Conservation (phyloP, 2,797 vertebrate genomes). For the Diplodus sargus region DNA sequence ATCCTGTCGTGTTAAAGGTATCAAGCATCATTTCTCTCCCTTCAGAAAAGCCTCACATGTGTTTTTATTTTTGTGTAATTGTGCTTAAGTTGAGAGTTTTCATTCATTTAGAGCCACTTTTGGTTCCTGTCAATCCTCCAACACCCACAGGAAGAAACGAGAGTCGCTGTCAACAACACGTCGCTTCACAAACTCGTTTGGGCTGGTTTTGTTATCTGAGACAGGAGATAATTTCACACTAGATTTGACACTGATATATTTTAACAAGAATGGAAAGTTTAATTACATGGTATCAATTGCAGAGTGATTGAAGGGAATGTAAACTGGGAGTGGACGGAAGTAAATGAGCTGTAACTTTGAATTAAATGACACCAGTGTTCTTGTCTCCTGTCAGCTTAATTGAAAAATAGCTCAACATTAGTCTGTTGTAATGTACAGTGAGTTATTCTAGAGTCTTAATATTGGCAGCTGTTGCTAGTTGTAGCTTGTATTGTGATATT, state of each 20-base stretch:
- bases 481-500: neutral
- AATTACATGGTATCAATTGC: conserved; percentile 42
- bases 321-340: conserved; percentile 36
- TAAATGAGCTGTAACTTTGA: conserved; percentile 52
- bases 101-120: conserved; percentile 12
- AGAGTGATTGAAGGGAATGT: conserved; percentile 33
- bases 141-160: conserved; percentile 17
- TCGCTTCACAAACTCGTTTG: conserved; percentile 27
- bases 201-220: conserved; percentile 39
- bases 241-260: conserved; percentile 39
- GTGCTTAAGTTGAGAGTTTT: neutral
- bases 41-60: neutral
- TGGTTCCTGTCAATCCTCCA: conserved; percentile 33
- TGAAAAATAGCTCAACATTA: neutral
- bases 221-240: conserved; percentile 56
- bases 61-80: neutral
- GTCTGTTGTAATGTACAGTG: neutral
- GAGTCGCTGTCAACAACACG: conserved; percentile 10
- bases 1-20: neutral
- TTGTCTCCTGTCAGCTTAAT: conserved; percentile 14
- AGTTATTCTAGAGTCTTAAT: neutral
- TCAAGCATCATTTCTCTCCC: neutral
- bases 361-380: conserved; percentile 19
- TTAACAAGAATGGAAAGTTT: conserved; percentile 42
- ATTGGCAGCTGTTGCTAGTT: neutral